Evolutionary conservation across 2,113 vertebrate species (phyloP).

Genomic region (Festucalex cinctus): DNA sequence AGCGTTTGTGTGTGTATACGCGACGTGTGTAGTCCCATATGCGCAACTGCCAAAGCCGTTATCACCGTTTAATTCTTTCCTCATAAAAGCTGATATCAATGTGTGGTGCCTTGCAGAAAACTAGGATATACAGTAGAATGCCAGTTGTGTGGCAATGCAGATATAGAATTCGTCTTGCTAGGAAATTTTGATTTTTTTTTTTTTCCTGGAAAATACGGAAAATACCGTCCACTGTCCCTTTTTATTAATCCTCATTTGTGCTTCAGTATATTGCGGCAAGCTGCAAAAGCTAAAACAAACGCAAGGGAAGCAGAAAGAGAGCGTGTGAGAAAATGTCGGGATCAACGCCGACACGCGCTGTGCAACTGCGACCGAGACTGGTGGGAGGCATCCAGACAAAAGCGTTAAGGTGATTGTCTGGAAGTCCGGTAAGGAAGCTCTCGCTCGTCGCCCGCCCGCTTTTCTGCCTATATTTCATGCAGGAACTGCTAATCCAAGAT

Average conservation of each 20-base stretch:
- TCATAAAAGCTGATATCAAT: conserved; percentile 37
- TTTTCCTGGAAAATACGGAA: conserved; percentile 9
- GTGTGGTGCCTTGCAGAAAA: conserved; percentile 31
- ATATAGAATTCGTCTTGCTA: conserved; percentile 33
- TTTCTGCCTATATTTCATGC: conserved; percentile 56
- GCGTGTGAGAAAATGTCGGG: conserved; percentile 39
- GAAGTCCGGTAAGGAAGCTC: conserved; percentile 62
- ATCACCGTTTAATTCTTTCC: conserved; percentile 49
- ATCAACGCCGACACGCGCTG: conserved; percentile 41
- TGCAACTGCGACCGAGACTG: conserved; percentile 45
- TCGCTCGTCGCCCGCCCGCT: conserved; percentile 26
- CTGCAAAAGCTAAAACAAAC: conserved; percentile 44
- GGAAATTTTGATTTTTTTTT: conserved; percentile 21
- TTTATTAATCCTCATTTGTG: conserved; percentile 42
- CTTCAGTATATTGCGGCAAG: conserved; percentile 43
- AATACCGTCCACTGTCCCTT: conserved; percentile 55
- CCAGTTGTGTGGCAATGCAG: conserved; percentile 38
- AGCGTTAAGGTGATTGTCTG: conserved; percentile 67
- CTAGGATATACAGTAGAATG: conserved; percentile 31
- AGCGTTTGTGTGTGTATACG: conserved; percentile 24
- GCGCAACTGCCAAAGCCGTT: conserved; percentile 48
- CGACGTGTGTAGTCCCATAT: conserved; percentile 59
- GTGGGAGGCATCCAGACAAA: conserved; percentile 62
- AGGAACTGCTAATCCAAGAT: conserved; percentile 74
- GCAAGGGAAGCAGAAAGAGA: conserved; percentile 25